Percentiles rank a stretch among this genome's conserved stretches.
phyloP scores from a whole-genome alignment of 37 sponge, comb jelly and placozoan genomes.

The Bolinopsis microptera region DNA sequence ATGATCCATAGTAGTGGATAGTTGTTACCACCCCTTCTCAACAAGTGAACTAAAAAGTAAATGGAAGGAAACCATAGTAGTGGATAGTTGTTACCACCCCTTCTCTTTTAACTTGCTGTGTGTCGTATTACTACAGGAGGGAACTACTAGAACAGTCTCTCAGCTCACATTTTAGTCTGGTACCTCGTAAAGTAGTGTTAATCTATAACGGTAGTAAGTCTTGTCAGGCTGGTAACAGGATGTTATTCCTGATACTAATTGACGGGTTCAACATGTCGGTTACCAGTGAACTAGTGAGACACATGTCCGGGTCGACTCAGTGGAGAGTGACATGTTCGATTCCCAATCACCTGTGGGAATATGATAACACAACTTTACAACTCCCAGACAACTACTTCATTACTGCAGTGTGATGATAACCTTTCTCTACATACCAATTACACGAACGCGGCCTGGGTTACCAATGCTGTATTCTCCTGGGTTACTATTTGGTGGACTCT shows the following conservation, averaged over 20 bases:
- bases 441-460: background rate
- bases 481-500: background rate
- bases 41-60: too few relatives aligned
- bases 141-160: background rate
- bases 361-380: background rate
- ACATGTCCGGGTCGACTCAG: background rate
- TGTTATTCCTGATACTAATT: background rate
- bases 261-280: background rate
- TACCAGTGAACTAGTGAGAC: background rate
- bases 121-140: background rate
- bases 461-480: background rate
- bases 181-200: background rate
- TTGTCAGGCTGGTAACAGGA: background rate
- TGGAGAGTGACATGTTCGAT: constrained; percentile 23
- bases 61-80: background rate
- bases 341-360: background rate
- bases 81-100: background rate
- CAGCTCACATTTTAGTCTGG: background rate
- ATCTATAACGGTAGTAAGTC: background rate
- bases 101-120: background rate
- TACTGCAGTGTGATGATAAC: background rate
- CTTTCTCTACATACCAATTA: background rate
- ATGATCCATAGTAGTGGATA: background rate
- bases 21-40: too few relatives aligned
- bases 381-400: background rate